Base-by-base conservation (phyloP, 2,113 vertebrate species). In the Callipepla squamata region DNA sequence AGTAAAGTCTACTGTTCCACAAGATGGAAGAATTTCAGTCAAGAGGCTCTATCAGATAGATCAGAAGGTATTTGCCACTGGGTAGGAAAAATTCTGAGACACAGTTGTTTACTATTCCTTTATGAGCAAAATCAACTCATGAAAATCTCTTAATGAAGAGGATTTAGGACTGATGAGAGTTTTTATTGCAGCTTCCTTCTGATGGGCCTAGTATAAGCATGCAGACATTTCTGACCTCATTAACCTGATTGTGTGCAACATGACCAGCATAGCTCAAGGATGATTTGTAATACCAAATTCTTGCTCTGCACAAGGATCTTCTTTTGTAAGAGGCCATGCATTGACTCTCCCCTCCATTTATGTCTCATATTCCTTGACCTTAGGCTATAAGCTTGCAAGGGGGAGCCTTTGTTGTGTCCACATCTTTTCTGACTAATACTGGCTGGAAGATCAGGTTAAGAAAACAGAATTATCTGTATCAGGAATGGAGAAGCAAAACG, bases 391-490 rank as follows among this genome's bases (percentile, higher is more conserved):
- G 75, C 80, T 93, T 89, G 62, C 69, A 87, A 92, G 80, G 77
- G 90, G 77, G 45, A 90, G 90, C 25, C 25, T 95, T 96, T 94
- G 89, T 51, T 95, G 57, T 89, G 75, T 50, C 65, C 93, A 68
- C 58, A 91, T 89, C 87, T 85, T 91, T 94, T 94, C 89, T 89
- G 85, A 88, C 89, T 92, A 84, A 90, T 61, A 51, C 89, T 75
- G 90, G 44, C 86, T 94, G 76, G 79, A 94, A 95, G 95, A 92
- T 93, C 89, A 89, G 72, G 78, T 85, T 95, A 95, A 96, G 74
- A 96, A 87, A 97, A 97, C 93, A 97, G 93, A 95, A 96, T 97
- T 94, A 95, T 79, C 83, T 75, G 61, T 82, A 91, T 87, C 73
- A 83, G 34, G 96, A 80, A 87, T 40, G 78, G 75, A 92, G 87